Conservation (phyloP, 2,888 invertebrate species). For the Hoplodrina ambigua region DNA sequence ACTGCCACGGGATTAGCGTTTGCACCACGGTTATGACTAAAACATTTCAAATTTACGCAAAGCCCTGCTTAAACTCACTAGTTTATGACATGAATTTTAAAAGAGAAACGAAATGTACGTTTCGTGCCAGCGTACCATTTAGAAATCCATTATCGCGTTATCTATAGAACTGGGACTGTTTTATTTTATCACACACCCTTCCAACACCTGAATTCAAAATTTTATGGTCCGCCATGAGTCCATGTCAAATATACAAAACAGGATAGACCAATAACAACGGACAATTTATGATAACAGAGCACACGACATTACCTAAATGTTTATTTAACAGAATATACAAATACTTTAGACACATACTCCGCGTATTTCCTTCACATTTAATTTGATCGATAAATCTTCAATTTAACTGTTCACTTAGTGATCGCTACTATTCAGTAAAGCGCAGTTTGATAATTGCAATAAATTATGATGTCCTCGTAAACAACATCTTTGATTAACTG, state of each 20-base stretch:
- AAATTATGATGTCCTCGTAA: slow-evolving; percentile 44
- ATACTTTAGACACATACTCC: slow-evolving; percentile 5
- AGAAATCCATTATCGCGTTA: slow-evolving; percentile 68
- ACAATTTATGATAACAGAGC: slow-evolving; percentile 32
- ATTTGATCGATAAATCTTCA: slow-evolving; percentile 33
- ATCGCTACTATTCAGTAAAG: slow-evolving; percentile 27
- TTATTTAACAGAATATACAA: slow-evolving; percentile 20
- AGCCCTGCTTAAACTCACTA: slow-evolving; percentile 38
- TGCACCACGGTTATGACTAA: slow-evolving; percentile 40
- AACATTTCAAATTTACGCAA: slow-evolving; percentile 46
- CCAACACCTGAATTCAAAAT: slow-evolving; percentile 42
- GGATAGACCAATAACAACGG: slow-evolving; percentile 27
- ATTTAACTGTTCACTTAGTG: slow-evolving; percentile 28
- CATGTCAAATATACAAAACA: slow-evolving; percentile 39
- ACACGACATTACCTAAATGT: slow-evolving; percentile 10
- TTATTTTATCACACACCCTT: slow-evolving; percentile 62
- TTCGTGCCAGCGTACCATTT: slow-evolving; percentile 69
- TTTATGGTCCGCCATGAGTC: slow-evolving; percentile 30
- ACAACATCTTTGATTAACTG: slow-evolving; percentile 51
- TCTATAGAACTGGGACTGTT: slow-evolving; percentile 62
- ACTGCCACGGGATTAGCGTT: slow-evolving; percentile 48
- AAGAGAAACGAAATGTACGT: slow-evolving; percentile 57
- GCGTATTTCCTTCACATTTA: slow-evolving; percentile 6
- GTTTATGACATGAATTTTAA: slow-evolving; percentile 55
- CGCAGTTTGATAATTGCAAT: slow-evolving; percentile 47